Evolutionary conservation across 2,113 vertebrate genomes (phyloP).

Genomic region (Loxodonta africana): DNA sequence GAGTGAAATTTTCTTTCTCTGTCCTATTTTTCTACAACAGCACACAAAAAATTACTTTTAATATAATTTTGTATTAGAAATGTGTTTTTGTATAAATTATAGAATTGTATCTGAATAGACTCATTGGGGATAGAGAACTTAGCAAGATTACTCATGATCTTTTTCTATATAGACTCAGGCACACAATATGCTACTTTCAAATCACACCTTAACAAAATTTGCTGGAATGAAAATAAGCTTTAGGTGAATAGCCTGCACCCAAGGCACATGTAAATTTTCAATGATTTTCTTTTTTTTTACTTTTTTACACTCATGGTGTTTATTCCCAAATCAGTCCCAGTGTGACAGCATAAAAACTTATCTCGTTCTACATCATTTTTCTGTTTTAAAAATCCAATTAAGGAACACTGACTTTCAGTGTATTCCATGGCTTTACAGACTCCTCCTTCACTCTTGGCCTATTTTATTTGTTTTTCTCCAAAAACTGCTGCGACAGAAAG

Average conservation of each 20-base stretch:
- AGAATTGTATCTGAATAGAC: slow-evolving; percentile 31
- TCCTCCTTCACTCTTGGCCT: not conserved
- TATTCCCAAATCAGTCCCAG: not conserved
- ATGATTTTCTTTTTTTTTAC: not conserved
- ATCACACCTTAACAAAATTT: not conserved
- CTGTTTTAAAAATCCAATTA: not conserved
- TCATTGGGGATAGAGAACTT: slow-evolving; percentile 14
- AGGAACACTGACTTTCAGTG: not conserved
- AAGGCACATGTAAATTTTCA: slow-evolving; percentile 2
- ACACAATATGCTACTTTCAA: slow-evolving; percentile 46
- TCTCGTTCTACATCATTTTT: not conserved
- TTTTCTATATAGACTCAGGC: slow-evolving; percentile 2
- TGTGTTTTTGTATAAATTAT: slow-evolving; percentile 17
- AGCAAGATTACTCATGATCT: slow-evolving; percentile 26
- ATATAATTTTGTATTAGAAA: slow-evolving; percentile 41
- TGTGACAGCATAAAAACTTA: slow-evolving; percentile 1
- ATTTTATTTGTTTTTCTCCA: not conserved
- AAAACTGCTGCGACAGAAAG: not conserved
- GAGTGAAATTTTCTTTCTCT: slow-evolving; percentile 29
- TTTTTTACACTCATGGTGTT: not conserved
- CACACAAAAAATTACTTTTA: slow-evolving; percentile 45
- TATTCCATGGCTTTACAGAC: not conserved
- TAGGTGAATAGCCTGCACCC: not conserved
- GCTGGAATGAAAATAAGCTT: slow-evolving; percentile 32
- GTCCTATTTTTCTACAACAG: slow-evolving; percentile 13